Evolutionary conservation across 2,888 invertebrate genomes (phyloP).

Genomic region (Dasysyrphus tricinctus): DNA sequence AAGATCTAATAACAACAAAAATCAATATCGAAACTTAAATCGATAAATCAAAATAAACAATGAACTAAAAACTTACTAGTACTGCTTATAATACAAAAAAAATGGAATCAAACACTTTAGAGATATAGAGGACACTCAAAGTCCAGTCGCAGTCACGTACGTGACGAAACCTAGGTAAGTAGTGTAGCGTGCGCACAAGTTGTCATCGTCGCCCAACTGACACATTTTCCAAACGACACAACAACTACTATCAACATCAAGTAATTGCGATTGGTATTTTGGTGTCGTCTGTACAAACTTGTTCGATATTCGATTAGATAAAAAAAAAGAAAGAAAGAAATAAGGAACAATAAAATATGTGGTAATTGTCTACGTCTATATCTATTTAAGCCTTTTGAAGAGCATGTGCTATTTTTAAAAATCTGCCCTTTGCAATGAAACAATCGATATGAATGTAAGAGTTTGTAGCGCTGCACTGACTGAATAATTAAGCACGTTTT

Average conservation of each 20-base stretch:
- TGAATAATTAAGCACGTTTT: slow-evolving; percentile 42
- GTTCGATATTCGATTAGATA: slow-evolving; percentile 49
- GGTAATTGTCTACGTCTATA: slow-evolving; percentile 11
- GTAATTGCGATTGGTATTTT: slow-evolving; percentile 35
- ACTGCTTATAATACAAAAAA: slow-evolving; percentile 3
- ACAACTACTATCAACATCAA: slow-evolving; percentile 1
- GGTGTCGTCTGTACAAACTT: slow-evolving; percentile 46
- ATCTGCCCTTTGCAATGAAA: slow-evolving; percentile 21
- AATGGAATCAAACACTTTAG: slow-evolving; percentile 1
- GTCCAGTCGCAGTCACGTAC: background rate
- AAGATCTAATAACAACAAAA: background rate
- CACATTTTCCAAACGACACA: slow-evolving; percentile 15
- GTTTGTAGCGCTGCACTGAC: background rate
- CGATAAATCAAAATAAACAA: slow-evolving; percentile 8
- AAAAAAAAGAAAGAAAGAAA: slow-evolving; percentile 4
- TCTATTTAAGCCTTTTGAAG: slow-evolving; percentile 18
- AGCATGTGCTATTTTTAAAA: slow-evolving; percentile 45
- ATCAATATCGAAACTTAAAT: background rate
- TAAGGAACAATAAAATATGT: slow-evolving; percentile 1
- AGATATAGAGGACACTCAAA: background rate
- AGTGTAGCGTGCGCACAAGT: slow-evolving; percentile 38
- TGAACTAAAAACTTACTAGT: background rate
- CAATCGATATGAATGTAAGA: slow-evolving; percentile 42
- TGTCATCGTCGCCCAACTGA: slow-evolving; percentile 19
- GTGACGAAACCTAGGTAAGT: slow-evolving; percentile 37